Evolutionary conservation across 2,888 invertebrate genomes (phyloP).

Genomic region (Himalopsyche tibetana): DNA sequence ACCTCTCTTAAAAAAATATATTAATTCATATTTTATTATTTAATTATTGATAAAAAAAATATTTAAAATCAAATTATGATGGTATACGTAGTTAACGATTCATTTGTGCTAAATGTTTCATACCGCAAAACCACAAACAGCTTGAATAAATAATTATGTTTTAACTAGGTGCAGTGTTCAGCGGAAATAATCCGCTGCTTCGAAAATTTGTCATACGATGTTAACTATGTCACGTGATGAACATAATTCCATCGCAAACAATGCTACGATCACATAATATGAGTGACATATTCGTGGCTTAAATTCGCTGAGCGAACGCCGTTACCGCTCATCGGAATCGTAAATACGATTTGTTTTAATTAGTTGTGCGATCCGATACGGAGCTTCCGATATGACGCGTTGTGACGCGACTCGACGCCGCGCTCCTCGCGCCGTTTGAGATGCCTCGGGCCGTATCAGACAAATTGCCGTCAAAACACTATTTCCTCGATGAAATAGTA

Average conservation of each 20-base stretch:
- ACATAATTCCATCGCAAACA: neutral
- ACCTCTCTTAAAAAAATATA: too few relatives aligned
- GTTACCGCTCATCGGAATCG: slow-evolving; percentile 1
- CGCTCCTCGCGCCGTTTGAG: slow-evolving; percentile 18
- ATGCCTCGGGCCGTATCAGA: slow-evolving; percentile 8
- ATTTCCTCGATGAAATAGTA: neutral
- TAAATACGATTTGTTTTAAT: slow-evolving; percentile 62
- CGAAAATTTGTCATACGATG: neutral
- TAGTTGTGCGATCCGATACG: slow-evolving; percentile 54
- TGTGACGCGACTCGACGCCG: slow-evolving; percentile 45
- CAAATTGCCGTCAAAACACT: slow-evolving; percentile 35
- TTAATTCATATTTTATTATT: too few relatives aligned
- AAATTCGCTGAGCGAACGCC: slow-evolving; percentile 4
- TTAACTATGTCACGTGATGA: neutral
- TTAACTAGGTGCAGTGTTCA: neutral
- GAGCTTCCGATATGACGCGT: neutral
- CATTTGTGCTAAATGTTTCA: neutral
- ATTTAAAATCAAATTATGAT: too few relatives aligned
- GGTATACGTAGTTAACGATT: too few relatives aligned
- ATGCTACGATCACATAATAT: slow-evolving; percentile 7
- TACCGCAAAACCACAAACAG: neutral
- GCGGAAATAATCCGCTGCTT: neutral
- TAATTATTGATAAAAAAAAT: too few relatives aligned
- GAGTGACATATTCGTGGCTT: slow-evolving; percentile 27
- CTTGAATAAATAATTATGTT: neutral